phyloP scores from a whole-genome alignment of 2,888 invertebrate species.

The Drosophila fulvimacula region DNA sequence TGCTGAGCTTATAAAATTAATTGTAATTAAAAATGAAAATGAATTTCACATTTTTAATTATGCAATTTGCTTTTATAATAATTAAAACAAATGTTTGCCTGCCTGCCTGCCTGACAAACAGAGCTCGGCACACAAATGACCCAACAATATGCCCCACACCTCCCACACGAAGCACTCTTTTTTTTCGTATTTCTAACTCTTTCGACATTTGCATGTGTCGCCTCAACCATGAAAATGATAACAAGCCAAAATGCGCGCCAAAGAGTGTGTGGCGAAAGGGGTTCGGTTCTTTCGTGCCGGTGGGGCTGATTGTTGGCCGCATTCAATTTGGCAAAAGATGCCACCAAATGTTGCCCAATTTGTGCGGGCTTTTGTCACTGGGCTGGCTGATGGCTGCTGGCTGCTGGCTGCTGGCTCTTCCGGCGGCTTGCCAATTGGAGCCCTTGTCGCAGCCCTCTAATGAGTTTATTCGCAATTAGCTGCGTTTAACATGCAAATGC shows the following conservation, averaged over 20 bases:
- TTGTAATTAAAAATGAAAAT: slow-evolving; percentile 79
- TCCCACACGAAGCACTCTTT: background rate
- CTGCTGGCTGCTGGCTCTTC: background rate
- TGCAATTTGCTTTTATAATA: slow-evolving; percentile 74
- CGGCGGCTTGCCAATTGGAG: slow-evolving; percentile 17
- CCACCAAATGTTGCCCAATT: slow-evolving; percentile 57
- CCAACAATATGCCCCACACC: slow-evolving; percentile 24
- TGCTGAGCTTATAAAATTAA: slow-evolving; percentile 56
- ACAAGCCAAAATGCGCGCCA: slow-evolving; percentile 64
- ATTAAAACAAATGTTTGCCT: slow-evolving; percentile 73
- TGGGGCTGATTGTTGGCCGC: slow-evolving; percentile 29
- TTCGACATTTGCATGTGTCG: slow-evolving; percentile 47
- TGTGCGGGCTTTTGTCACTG: slow-evolving; percentile 37
- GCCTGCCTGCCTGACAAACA: slow-evolving; percentile 51
- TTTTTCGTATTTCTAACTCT: slow-evolving; percentile 5
- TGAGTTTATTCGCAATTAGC: slow-evolving; percentile 76
- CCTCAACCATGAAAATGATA: slow-evolving; percentile 68
- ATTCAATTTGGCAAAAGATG: slow-evolving; percentile 56
- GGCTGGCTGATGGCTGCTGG: background rate
- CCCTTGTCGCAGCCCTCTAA: slow-evolving; percentile 57
- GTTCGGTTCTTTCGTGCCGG: too few species aligned
- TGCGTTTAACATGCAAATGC: slow-evolving; percentile 61
- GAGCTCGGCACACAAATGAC: slow-evolving; percentile 40
- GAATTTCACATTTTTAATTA: slow-evolving; percentile 77
- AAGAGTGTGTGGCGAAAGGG: slow-evolving; percentile 24